These are phyloP conservation scores for Platyscapa corneri DNA, from an alignment of 1,140 invertebrate species.

Conservation along the genomic window DNA sequence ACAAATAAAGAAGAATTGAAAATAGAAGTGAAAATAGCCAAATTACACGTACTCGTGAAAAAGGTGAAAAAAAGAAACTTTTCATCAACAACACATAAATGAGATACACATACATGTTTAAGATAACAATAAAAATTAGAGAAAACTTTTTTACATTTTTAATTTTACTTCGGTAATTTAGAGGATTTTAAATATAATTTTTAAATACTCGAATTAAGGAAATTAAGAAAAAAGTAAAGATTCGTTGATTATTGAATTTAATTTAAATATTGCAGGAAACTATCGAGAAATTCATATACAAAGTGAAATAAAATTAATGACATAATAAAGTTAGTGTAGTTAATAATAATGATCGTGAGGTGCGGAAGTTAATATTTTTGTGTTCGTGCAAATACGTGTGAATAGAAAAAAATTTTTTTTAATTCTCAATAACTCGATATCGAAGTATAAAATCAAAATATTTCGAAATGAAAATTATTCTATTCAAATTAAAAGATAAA, in stretches of 20 bases:
- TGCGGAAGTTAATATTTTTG: not conserved
- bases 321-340: not conserved
- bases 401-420: not conserved
- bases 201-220: slow-evolving; percentile 48
- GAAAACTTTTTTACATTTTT: not conserved
- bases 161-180: not conserved
- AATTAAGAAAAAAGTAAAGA: slow-evolving; percentile 27
- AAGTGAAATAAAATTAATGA: slow-evolving; percentile 14
- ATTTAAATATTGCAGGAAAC: slow-evolving; percentile 38
- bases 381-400: not conserved
- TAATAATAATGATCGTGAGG: not conserved
- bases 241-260: slow-evolving; percentile 46
- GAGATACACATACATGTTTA: not conserved
- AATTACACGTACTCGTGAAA: no score
- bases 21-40: no score
- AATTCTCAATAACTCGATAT: no score
- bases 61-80: no score
- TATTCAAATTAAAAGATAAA: not conserved
- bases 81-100: not conserved
- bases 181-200: slow-evolving; percentile 28
- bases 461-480: not conserved
- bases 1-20: no score
- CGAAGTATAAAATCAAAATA: not conserved
- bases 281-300: not conserved
- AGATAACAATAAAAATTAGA: not conserved